These are phyloP conservation scores for Darevskia nairensis DNA, from an alignment of 2,797 vertebrate genomes.

Conservation along the genomic window DNA sequence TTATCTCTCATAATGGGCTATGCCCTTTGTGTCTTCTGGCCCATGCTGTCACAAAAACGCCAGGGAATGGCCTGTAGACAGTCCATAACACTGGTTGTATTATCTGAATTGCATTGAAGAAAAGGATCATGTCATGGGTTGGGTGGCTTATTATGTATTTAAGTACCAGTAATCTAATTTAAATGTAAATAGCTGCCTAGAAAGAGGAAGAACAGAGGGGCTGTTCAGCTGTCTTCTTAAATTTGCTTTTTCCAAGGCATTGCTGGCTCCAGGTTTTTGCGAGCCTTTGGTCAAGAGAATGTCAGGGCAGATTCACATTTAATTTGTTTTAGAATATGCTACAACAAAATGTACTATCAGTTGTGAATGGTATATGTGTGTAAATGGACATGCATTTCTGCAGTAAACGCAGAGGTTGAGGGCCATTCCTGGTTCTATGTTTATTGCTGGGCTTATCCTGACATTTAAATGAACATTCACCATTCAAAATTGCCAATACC, in stretches of 20 bases:
- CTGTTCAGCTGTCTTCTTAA: constrained; percentile 1
- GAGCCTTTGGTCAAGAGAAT: neutral
- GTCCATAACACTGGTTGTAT: neutral
- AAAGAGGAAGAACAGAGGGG: neutral
- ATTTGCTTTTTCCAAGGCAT: neutral
- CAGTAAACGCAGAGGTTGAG: neutral
- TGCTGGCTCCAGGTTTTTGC: neutral
- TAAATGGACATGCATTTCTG: neutral
- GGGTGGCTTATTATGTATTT: neutral
- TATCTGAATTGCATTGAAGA: neutral
- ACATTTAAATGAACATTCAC: neutral
- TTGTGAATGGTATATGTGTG: neutral
- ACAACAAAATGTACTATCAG: neutral
- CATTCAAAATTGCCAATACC: neutral
- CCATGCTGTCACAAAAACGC: neutral
- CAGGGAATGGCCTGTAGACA: neutral
- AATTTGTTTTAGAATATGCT: too few species aligned
- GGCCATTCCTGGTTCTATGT: too few species aligned
- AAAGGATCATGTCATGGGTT: neutral
- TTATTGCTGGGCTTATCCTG: neutral
- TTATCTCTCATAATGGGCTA: neutral
- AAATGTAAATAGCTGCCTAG: neutral
- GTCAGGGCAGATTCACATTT: neutral
- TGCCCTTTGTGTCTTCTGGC: neutral
- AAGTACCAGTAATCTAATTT: neutral